A percentile compares a stretch with the other conserved stretches of the same genome.
These are phyloP conservation scores for Toxotes chatareus DNA, from an alignment of 2,113 vertebrate species.

Conservation along the genomic window DNA sequence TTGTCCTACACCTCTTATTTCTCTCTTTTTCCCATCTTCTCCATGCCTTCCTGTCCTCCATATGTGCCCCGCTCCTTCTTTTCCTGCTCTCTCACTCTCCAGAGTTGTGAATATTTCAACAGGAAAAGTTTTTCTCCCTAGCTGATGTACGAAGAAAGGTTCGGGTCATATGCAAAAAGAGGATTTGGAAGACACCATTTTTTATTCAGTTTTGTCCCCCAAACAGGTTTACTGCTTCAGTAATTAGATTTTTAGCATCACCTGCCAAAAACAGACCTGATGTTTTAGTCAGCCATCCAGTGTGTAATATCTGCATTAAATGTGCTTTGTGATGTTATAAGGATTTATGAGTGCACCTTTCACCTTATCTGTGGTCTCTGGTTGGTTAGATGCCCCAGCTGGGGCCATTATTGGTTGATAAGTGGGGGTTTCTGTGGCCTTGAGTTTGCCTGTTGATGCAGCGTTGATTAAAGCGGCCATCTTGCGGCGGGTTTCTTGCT, in stretches of 20 bases:
- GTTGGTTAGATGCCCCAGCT: conserved; percentile 30
- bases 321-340: conserved; percentile 1
- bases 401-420: conserved; percentile 23
- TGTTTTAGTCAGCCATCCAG: conserved; percentile 42
- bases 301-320: background rate
- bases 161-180: conserved; percentile 12
- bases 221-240: conserved; percentile 1
- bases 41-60: background rate
- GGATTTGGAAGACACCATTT: background rate
- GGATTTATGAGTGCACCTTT: conserved; percentile 23
- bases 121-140: conserved; percentile 20
- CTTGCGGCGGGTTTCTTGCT: conserved; percentile 88
- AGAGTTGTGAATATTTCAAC: conserved; percentile 48
- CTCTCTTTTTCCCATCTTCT: conserved; percentile 26
- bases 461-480: conserved; percentile 89
- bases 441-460: conserved; percentile 79
- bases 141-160: conserved; percentile 8
- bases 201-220: background rate
- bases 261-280: background rate
- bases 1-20: conserved; percentile 17
- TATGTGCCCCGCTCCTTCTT: background rate
- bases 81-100: background rate
- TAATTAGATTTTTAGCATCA: conserved; percentile 6
- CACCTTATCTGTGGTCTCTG: conserved; percentile 64
- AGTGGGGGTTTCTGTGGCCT: background rate